These are phyloP conservation scores for Saimiri boliviensis DNA, from an alignment of 2,113 vertebrate genomes.

Conservation along the genomic window DNA sequence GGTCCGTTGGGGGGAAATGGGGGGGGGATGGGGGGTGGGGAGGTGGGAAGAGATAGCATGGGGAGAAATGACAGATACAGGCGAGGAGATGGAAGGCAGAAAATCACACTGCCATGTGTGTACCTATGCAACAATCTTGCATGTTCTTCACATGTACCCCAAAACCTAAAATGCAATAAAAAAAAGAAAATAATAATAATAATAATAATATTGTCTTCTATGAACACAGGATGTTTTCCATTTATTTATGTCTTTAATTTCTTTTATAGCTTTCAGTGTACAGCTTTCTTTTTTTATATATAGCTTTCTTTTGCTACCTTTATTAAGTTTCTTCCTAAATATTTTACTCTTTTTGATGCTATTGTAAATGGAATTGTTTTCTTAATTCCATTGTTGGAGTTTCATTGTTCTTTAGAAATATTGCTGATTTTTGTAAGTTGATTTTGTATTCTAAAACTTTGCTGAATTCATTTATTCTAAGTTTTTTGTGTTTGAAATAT, in stretches of 20 bases:
- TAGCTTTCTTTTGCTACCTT: not conserved
- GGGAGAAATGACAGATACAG: too few species aligned
- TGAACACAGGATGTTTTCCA: not conserved
- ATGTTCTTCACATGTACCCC: too few species aligned
- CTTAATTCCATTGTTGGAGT: not conserved
- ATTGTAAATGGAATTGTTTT: not conserved
- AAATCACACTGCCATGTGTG: too few species aligned
- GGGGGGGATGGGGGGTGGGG: too few species aligned
- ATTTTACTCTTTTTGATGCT: not conserved
- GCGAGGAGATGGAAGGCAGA: too few species aligned
- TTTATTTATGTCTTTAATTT: not conserved
- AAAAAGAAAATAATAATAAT: too few species aligned
- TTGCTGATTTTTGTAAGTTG: not conserved
- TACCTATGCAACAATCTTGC: too few species aligned
- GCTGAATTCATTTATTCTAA: not conserved
- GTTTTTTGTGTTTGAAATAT: not conserved
- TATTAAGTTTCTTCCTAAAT: not conserved
- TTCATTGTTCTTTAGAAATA: not conserved
- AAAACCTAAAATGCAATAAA: too few species aligned
- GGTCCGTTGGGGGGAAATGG: too few species aligned
- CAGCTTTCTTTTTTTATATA: too few species aligned
- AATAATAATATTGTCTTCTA: not conserved
- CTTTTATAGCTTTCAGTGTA: not conserved
- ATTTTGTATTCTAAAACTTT: not conserved
- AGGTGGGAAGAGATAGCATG: too few species aligned